A percentile compares a stretch with the other conserved stretches of the same genome.
Conservation (phyloP, 2,797 vertebrate genomes). For the Pipistrellus pipistrellus region DNA sequence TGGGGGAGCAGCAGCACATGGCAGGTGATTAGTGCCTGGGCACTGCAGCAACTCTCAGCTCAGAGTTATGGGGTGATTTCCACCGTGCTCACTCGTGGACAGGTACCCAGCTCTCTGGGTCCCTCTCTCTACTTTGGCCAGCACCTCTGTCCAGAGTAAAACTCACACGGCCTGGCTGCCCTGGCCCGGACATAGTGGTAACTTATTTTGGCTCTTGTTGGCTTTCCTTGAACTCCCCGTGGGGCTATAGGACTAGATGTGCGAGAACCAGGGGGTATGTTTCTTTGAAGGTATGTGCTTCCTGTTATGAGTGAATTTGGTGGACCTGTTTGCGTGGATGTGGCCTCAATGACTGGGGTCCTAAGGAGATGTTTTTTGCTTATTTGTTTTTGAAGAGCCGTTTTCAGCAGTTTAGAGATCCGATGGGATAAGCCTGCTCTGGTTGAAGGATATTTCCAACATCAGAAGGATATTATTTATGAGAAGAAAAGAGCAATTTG, state of each 20-base stretch:
- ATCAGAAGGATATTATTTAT: background rate
- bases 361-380: background rate
- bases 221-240: background rate
- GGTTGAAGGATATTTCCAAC: background rate
- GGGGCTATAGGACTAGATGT: fast-evolving
- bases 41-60: background rate
- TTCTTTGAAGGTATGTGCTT: fast-evolving
- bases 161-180: fast-evolving
- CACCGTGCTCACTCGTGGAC: fast-evolving
- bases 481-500: background rate
- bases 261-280: fast-evolving
- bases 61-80: fast-evolving
- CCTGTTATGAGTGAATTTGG: background rate
- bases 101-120: background rate
- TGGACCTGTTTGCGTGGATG: fast-evolving
- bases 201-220: background rate
- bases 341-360: background rate
- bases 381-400: background rate
- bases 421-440: background rate
- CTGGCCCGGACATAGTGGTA: fast-evolving
- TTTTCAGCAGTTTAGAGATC: background rate
- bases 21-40: background rate
- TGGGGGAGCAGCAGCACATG: background rate
- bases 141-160: background rate
- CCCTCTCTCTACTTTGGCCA: background rate